Evolutionary conservation across 2,888 invertebrate species (phyloP).

Genomic region (Ophion obscuratus): DNA sequence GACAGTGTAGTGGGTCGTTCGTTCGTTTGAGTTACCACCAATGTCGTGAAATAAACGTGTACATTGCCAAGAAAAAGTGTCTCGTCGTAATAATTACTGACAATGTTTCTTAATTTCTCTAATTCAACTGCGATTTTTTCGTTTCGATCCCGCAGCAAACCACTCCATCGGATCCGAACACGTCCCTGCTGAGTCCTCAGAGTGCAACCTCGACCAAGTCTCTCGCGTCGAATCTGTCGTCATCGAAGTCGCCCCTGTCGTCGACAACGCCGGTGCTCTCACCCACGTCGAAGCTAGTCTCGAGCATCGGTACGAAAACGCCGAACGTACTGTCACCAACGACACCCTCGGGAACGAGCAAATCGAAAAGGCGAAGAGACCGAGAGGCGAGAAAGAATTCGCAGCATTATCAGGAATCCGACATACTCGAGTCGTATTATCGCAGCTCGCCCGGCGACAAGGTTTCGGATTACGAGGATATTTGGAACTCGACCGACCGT

Average conservation of each 20-base stretch:
- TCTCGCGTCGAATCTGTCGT: slow-evolving; percentile 78
- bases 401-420: slow-evolving; percentile 88
- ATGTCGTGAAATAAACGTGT: no score
- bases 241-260: slow-evolving; percentile 57
- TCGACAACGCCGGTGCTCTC: slow-evolving; percentile 78
- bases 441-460: slow-evolving; percentile 95
- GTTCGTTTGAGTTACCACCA: no score
- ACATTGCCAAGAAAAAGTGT: no score
- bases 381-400: slow-evolving; percentile 83
- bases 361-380: slow-evolving; percentile 80
- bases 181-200: slow-evolving; percentile 80
- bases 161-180: slow-evolving; percentile 80
- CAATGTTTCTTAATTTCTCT: not conserved
- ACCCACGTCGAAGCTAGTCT: slow-evolving; percentile 77
- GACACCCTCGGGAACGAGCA: slow-evolving; percentile 81
- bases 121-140: not conserved
- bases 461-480: slow-evolving; percentile 97
- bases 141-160: slow-evolving; percentile 73
- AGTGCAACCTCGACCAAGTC: slow-evolving; percentile 80
- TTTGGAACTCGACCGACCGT: slow-evolving; percentile 88
- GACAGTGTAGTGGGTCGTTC: no score
- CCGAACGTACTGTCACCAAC: slow-evolving; percentile 81
- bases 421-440: slow-evolving; percentile 94
- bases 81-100: not conserved
- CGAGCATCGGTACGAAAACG: slow-evolving; percentile 74